A percentile compares a stretch with the other conserved stretches of the same genome.
Evolutionary conservation across 2,113 vertebrate species (phyloP).

Genomic region (Smithornis capensis): DNA sequence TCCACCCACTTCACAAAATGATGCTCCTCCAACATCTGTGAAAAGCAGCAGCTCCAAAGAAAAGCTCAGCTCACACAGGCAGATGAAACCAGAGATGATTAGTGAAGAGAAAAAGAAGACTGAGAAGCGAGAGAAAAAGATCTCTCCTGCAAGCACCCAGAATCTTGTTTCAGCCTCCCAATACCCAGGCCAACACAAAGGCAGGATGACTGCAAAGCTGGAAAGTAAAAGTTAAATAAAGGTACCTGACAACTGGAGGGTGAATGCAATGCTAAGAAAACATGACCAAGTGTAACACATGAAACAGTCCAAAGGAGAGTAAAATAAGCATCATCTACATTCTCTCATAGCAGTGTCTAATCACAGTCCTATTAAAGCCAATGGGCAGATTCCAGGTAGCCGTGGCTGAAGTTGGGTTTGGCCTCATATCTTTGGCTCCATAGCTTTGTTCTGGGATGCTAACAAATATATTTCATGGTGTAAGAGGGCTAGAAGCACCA

Average conservation of each 20-base stretch:
- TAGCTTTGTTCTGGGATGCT: not conserved
- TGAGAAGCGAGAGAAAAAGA: not conserved
- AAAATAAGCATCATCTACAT: not conserved
- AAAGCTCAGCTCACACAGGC: not conserved
- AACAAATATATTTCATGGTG: not conserved
- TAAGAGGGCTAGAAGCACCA: not conserved
- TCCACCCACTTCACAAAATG: not conserved
- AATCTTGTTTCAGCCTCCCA: not conserved
- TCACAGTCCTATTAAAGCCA: slow-evolving; percentile 2
- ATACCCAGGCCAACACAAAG: not conserved
- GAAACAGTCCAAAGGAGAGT: not conserved
- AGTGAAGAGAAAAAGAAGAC: not conserved
- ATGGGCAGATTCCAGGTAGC: slow-evolving; percentile 11
- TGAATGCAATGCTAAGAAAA: not conserved
- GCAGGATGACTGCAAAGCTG: not conserved
- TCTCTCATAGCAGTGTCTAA: not conserved
- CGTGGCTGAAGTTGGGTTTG: not conserved
- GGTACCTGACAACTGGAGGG: not conserved
- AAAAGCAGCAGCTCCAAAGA: not conserved
- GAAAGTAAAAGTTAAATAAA: slow-evolving; percentile 34
- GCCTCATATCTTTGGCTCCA: not conserved
- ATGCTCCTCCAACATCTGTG: not conserved
- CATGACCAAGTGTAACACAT: not conserved
- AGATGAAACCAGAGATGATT: not conserved
- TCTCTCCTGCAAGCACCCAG: not conserved